Evolutionary conservation across 2,113 vertebrate species (phyloP), one percentile per base, ranked within the genome.

Genomic region (Hymenochirus boettgeri): DNA sequence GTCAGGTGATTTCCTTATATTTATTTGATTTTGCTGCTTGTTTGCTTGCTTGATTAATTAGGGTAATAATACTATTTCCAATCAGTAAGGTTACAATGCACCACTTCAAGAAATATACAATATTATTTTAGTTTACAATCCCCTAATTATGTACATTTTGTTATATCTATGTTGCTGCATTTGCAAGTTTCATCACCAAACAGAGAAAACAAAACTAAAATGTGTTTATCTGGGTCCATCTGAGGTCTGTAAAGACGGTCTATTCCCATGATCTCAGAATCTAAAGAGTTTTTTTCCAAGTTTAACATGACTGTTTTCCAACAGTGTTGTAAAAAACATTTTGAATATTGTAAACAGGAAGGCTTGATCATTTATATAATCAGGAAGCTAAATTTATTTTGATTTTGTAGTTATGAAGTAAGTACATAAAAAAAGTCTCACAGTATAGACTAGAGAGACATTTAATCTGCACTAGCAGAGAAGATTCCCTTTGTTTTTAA

Each of bases 321-420:
- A 22, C 42, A n/a, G n/a, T n/a, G n/a, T n/a, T n/a, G 24, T 67
- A 59, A 51, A 66, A 58, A 22, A 57, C 50, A 58, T 56, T 51
- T 51, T 67, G 50, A 19, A 17, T 59, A 59, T 15, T 67, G 33
- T 60, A 69, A 60, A 69, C 57, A 69, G 65, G 65, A 69, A 69
- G 33, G 22, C 56, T 1, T 33, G 56, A 24, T 59, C 57, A 59
- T 53, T 42, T 19, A 12, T 52, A 27, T 60, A 46, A 42, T 52
- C 56, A 23, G 51, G 35, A n/a, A 53, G 24, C 15, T 19, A 53
- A 27, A 25, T 69, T 47, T 59, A 42, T 13, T 53, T 60, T 29
- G 24, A 31, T 13, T 35, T 33, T 58, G 54, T 66, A 55, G 63
- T 58, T n/a, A 17, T 23, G 23, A 39, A 66, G 55, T 51, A 29